phyloP scores from a whole-genome alignment of 1,140 invertebrate species.

The Trachymyrmex septentrionalis region DNA sequence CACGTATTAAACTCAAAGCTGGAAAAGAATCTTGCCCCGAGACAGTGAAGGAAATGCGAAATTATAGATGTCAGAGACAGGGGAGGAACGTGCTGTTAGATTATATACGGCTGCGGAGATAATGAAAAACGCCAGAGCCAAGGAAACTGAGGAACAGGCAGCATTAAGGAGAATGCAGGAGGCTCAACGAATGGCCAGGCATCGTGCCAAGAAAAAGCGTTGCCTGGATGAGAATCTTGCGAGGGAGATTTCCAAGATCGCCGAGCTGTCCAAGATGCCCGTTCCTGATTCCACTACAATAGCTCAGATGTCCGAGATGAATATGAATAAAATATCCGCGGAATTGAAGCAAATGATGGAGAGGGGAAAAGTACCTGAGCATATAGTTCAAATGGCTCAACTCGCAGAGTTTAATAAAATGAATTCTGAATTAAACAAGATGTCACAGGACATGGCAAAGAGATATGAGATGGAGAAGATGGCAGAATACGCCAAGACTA shows the following conservation, averaged over 20 bases:
- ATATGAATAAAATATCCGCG: slow-evolving; percentile 86
- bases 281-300: slow-evolving; percentile 82
- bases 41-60: slow-evolving; percentile 78
- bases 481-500: slow-evolving; percentile 84
- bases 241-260: slow-evolving; percentile 85
- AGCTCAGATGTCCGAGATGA: slow-evolving; percentile 85
- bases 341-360: slow-evolving; percentile 86
- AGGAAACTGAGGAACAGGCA: slow-evolving; percentile 84
- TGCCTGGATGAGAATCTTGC: slow-evolving; percentile 85
- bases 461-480: slow-evolving; percentile 86
- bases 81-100: slow-evolving; percentile 82
- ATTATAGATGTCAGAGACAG: slow-evolving; percentile 82
- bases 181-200: slow-evolving; percentile 85
- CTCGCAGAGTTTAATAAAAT: slow-evolving; percentile 85
- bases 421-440: slow-evolving; percentile 83
- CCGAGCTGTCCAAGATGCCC: slow-evolving; percentile 84
- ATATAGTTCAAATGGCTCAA: slow-evolving; percentile 86
- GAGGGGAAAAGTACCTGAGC: slow-evolving; percentile 85
- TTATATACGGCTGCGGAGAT: slow-evolving; percentile 81
- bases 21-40: slow-evolving; percentile 71
- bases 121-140: slow-evolving; percentile 84
- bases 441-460: slow-evolving; percentile 85
- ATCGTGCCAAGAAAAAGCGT: slow-evolving; percentile 85
- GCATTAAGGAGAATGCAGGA: slow-evolving; percentile 85
- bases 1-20: slow-evolving; percentile 66